Base-by-base conservation (phyloP, 1,140 invertebrate genomes). In the Drosophila persimilis region DNA sequence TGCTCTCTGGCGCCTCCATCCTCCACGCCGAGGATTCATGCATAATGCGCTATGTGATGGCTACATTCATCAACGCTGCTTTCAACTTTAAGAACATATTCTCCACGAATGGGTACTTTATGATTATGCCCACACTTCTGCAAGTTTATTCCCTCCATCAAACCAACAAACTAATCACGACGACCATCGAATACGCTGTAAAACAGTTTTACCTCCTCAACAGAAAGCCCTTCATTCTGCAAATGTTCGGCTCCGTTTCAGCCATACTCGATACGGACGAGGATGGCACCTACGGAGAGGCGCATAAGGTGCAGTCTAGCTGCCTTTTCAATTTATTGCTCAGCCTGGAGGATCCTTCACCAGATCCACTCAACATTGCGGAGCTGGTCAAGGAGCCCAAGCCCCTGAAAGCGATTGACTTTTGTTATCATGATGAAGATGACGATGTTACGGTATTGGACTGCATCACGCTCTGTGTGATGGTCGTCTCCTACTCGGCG, bases 51-150 rank as follows among this genome's bases (percentile, higher is more conserved):
- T 97, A 98, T 90, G 98, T 99, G 29, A 96, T 99, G 91, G 97
- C 98, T 0, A 98, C 98, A 0, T 99, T 98, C 81, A 97, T 99
- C 57, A 99, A 99, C 92, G 98, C 98, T 2, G 97, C 97, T 2
- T 97, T 98, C 73, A 98, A 99, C 93, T 99, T 99, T 91, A 99
- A 99, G 92, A 99, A 99, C 89, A 98, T 99, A 53, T 99, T 99
- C 92, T 98, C 98, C 6, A 98, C 97, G 5, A 99, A 99, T 92
- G 98, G 98, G 4, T 99, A 99, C 91, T 93, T 99, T 26, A 93
- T 99, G 69, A 98, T 99, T 54, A 99, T 99, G 95, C 99, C 99
- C 20, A 99, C 98, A 0, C 92, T 99, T 11, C 91, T 99, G 41
- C 96, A 98, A 92, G 96, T 99, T 24, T 99, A 99, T 92, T 98